Evolutionary conservation across 2,888 invertebrate species (phyloP).

Genomic region (Chrysodeixis includens): DNA sequence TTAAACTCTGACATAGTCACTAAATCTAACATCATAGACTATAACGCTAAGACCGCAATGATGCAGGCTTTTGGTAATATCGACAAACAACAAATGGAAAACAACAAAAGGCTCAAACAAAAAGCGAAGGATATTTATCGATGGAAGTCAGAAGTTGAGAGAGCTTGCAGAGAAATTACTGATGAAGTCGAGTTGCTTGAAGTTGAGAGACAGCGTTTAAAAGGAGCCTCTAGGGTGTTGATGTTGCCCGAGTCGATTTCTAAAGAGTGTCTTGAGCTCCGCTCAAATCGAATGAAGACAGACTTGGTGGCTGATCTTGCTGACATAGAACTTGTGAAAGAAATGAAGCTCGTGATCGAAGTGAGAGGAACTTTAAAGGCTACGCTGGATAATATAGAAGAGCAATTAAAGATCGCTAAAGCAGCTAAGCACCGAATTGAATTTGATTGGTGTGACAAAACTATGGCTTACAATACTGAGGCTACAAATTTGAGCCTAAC

Average conservation of each 20-base stretch:
- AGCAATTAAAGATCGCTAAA: slow-evolving; percentile 92
- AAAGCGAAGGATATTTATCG: slow-evolving; percentile 91
- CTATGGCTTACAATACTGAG: slow-evolving; percentile 93
- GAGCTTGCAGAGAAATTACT: slow-evolving; percentile 91
- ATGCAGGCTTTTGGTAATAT: slow-evolving; percentile 90
- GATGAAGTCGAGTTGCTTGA: slow-evolving; percentile 92
- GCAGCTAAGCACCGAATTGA: slow-evolving; percentile 95
- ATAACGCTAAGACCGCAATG: slow-evolving; percentile 90
- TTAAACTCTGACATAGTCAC: slow-evolving; percentile 85
- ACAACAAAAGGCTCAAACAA: slow-evolving; percentile 90
- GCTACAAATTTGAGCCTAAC: slow-evolving; percentile 91
- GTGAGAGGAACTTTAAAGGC: slow-evolving; percentile 90
- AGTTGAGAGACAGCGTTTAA: slow-evolving; percentile 91
- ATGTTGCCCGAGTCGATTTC: slow-evolving; percentile 93
- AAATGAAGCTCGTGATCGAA: slow-evolving; percentile 92
- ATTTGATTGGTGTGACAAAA: slow-evolving; percentile 97
- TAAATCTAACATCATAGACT: slow-evolving; percentile 88
- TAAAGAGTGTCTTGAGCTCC: slow-evolving; percentile 92
- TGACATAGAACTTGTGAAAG: slow-evolving; percentile 93
- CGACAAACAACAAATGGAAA: slow-evolving; percentile 91
- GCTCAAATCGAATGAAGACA: slow-evolving; percentile 91
- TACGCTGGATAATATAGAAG: slow-evolving; percentile 91
- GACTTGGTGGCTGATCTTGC: slow-evolving; percentile 93
- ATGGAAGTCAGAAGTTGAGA: slow-evolving; percentile 94
- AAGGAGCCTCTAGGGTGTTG: slow-evolving; percentile 91